These are phyloP conservation scores for Ephydatia muelleri DNA, from an alignment of 37 sponge, comb jelly and placozoan genomes.

Conservation along the genomic window DNA sequence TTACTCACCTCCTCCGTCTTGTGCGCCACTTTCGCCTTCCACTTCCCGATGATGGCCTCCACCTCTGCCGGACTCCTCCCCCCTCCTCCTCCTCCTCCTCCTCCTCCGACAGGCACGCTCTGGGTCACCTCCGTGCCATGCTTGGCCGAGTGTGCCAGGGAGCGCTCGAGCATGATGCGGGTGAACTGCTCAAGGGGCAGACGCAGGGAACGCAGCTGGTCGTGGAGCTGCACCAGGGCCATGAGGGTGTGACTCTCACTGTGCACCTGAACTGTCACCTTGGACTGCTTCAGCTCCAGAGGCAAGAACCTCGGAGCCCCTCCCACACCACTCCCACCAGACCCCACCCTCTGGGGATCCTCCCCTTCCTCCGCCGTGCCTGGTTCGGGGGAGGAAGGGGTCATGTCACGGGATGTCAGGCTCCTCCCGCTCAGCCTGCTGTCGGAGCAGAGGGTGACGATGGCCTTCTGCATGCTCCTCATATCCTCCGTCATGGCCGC, in stretches of 20 bases:
- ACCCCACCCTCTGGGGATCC: neutral
- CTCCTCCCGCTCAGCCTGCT: neutral
- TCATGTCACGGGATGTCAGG: neutral
- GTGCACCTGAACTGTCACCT: constrained; percentile 49
- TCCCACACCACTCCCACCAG: neutral
- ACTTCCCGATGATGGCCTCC: constrained; percentile 49
- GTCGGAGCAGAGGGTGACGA: constrained; percentile 31
- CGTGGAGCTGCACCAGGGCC: constrained; percentile 32
- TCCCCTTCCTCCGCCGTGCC: neutral
- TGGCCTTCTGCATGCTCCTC: constrained; percentile 27
- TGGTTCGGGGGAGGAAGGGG: neutral
- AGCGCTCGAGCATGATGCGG: constrained; percentile 50
- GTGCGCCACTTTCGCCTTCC: constrained; percentile 39
- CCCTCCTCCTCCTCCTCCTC: neutral
- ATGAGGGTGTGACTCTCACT: constrained; percentile 42
- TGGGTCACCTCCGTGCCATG: constrained; percentile 3
- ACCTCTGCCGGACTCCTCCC: constrained; percentile 21
- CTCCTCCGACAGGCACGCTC: neutral
- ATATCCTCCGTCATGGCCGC: constrained; percentile 39
- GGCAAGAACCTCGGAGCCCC: neutral
- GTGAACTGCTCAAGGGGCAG: constrained; percentile 72
- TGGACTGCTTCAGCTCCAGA: constrained; percentile 15
- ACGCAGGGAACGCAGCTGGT: constrained; percentile 49
- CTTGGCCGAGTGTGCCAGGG: constrained; percentile 36
- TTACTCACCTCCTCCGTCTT: constrained; percentile 69